Base-by-base conservation (phyloP, 2,888 invertebrate genomes). In the Sipha maydis region DNA sequence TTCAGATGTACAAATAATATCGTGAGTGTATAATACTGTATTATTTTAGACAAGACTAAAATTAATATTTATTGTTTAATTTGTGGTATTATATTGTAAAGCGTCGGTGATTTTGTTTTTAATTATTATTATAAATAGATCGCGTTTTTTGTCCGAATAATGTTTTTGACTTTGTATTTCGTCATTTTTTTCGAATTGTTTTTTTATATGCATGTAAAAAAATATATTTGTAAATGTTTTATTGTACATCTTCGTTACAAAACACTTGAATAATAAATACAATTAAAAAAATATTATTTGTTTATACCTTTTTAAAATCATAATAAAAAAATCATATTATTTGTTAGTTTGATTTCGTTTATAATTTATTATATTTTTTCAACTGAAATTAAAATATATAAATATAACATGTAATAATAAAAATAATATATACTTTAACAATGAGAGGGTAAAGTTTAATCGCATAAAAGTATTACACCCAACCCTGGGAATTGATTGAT, bases 141-240 rank as follows among this genome's bases (percentile, higher is more conserved):
- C 79, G 85, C 56, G 85, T 75, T 69, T 79, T n/a, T 80, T 82
- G 75, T 75, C 82, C 80, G 75, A 67, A 61, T 82, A 82, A 73
- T 61, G 61, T 75, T 88, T 83, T 88, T 75, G 75, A 88, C 88
- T 88, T 80, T 88, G 88, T 88, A 88, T 88, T 88, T 88, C 82
- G 82, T 82, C 88, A 67, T 88, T 88, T 85, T 88, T 88, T 88
- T 82, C 48, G 41, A 82, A 88, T 82, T 88, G 82, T 82, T 88
- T 82, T 86, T 88, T 88, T 88, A 88, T 88, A 88, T 82, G 82
- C 88, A 82, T 82, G 82, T 82, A 86, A 86, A 80, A 88, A 88
- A 88, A 75, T 88, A 88, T 82, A 88, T 88, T 88, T 88, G 88
- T 88, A 88, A 80, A 82, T 82, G 88, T 88, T 88, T 86, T 76